phyloP scores from a whole-genome alignment of 2,113 vertebrate genomes.

The Lota lota region DNA sequence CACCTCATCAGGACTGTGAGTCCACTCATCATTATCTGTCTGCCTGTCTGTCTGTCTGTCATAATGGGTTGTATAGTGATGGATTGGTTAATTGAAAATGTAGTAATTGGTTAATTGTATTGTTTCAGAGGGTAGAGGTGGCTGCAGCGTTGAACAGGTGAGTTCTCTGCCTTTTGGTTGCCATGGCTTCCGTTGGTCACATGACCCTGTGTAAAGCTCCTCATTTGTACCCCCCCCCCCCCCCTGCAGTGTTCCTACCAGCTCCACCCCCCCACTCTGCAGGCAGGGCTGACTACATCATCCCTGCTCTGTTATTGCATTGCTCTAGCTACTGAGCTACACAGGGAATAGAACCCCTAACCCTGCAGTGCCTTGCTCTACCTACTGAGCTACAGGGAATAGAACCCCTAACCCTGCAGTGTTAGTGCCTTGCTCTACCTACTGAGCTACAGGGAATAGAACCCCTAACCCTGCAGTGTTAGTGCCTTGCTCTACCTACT shows the following conservation, averaged over 20 bases:
- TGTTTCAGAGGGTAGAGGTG: constrained; percentile 61
- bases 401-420: too few relatives aligned
- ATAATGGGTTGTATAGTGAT: background rate
- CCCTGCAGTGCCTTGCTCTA: too few relatives aligned
- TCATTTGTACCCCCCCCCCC: background rate
- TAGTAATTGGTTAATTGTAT: too few relatives aligned
- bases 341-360: too few relatives aligned
- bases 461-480: too few relatives aligned
- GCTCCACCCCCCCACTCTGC: constrained; percentile 69
- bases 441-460: too few relatives aligned
- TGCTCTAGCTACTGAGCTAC: too few relatives aligned
- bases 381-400: too few relatives aligned
- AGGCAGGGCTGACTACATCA: constrained; percentile 62
- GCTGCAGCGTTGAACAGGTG: constrained; percentile 48
- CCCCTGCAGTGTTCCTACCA: constrained; percentile 55
- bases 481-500: too few relatives aligned
- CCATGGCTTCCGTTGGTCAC: background rate
- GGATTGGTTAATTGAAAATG: too few relatives aligned
- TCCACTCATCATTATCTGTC: background rate
- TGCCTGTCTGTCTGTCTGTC: background rate
- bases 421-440: too few relatives aligned
- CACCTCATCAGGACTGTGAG: constrained; percentile 67
- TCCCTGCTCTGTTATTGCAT: too few relatives aligned
- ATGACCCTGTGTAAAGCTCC: background rate
- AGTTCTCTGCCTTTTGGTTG: constrained; percentile 17